Evolutionary conservation across 2,888 invertebrate genomes (phyloP), one percentile per base, ranked within the genome.

Genomic region (Eilema griseolum): DNA sequence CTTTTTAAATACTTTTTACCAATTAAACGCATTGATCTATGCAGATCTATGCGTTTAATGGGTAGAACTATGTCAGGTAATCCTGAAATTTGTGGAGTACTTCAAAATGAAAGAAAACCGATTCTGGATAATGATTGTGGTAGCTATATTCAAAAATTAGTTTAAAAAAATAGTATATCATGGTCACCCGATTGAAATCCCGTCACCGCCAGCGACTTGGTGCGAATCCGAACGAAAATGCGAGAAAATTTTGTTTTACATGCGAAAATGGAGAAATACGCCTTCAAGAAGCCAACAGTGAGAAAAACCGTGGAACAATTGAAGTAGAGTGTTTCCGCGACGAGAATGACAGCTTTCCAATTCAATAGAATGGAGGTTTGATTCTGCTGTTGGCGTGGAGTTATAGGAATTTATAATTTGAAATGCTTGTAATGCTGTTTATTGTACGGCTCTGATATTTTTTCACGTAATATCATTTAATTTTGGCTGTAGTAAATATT

Each of bases 161-260:
- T 64, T 52, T 52, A 31, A 28, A 52, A n/a, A n/a, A 20, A 31
- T 23, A 28, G n/a, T 23, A 16, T 37, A 0, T 41, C 68, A 81
- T 83, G 77, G 89, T 46, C 88, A 90, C 88, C 89, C 87, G 83
- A 87, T 69, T 71, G 70, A 89, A 93, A 92, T 92, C 91, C 93
- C 92, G 93, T 92, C 93, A 92, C 87, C 87, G 87, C 86, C 91
- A 93, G 90, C 88, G 84, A 84, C 88, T 91, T 89, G 83, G 86
- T 83, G 88, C 84, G 88, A 89, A 91, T 92, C 89, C 87, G 86
- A 89, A 90, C 88, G 90, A 90, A 91, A 91, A 92, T 90, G 89
- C 89, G 89, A 88, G 89, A 89, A 91, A 93, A 92, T 93, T 93
- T 93, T 92, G 93, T 94, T 94, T 92, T 92, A 94, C 94, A 94